These are phyloP conservation scores for Oryzias woworae DNA, from an alignment of 2,113 vertebrate genomes.

Conservation along the genomic window DNA sequence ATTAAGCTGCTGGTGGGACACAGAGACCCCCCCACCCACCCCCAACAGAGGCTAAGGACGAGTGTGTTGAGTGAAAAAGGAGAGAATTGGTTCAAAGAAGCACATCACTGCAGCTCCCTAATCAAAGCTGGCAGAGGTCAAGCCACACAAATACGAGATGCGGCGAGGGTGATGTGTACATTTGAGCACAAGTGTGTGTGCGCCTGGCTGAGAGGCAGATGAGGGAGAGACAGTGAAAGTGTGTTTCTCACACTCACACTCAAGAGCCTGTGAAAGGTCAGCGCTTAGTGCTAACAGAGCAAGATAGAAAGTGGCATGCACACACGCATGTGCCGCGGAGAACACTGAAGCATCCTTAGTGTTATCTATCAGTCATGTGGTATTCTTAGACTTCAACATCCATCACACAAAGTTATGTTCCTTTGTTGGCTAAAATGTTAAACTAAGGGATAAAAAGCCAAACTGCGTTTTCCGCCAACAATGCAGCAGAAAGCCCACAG, in stretches of 20 bases:
- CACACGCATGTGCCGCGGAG: conserved; percentile 40
- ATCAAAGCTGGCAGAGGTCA: conserved; percentile 92
- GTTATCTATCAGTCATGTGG: conserved; percentile 6
- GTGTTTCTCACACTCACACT: conserved; percentile 89
- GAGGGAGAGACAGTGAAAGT: conserved; percentile 85
- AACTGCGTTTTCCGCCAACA: conserved; percentile 27
- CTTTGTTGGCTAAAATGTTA: conserved; percentile 20
- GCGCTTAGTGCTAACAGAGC: conserved; percentile 67
- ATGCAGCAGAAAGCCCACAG: conserved; percentile 58
- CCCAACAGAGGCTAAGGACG: conserved; percentile 82
- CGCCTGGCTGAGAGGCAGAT: conserved; percentile 62
- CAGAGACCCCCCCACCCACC: conserved; percentile 66
- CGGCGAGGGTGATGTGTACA: conserved; percentile 30
- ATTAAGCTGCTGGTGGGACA: conserved; percentile 69
- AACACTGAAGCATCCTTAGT: conserved; percentile 43
- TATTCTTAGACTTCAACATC: too few relatives aligned
- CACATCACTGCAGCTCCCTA: conserved; percentile 95
- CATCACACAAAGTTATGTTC: not conserved
- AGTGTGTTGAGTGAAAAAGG: conserved; percentile 91
- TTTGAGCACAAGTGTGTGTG: conserved; percentile 19
- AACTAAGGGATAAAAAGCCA: conserved; percentile 24
- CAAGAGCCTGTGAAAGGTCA: conserved; percentile 88
- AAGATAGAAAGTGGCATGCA: conserved; percentile 58
- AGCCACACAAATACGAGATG: conserved; percentile 78
- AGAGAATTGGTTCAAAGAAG: conserved; percentile 89